phyloP scores from a whole-genome alignment of 2,888 invertebrate genomes.

The Ochropleura leucogaster region DNA sequence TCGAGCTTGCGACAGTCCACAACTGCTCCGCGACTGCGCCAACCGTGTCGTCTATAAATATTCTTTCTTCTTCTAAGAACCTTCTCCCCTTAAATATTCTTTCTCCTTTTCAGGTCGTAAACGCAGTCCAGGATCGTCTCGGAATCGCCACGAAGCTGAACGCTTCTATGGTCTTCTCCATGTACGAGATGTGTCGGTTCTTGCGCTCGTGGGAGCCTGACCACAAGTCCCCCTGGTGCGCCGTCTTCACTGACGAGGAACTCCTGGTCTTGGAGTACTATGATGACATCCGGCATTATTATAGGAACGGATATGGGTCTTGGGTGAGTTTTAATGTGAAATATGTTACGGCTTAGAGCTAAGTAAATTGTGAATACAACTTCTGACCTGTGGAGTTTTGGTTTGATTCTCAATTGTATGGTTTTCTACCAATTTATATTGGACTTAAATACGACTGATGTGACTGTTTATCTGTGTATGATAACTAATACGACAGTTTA shows the following conservation, averaged over 20 bases:
- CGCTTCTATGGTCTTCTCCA: conserved; percentile 87
- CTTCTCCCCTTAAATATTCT: not conserved
- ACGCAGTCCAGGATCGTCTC: conserved; percentile 87
- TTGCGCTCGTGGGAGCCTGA: conserved; percentile 91
- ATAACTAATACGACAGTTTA: not conserved
- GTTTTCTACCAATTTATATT: not conserved
- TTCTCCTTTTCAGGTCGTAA: conserved; percentile 74
- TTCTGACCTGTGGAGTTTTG: not conserved
- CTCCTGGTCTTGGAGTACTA: conserved; percentile 93
- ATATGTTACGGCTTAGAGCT: not conserved
- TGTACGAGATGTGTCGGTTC: conserved; percentile 95
- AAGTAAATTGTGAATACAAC: not conserved
- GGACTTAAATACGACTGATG: not conserved
- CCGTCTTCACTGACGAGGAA: conserved; percentile 92
- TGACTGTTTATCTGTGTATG: not conserved
- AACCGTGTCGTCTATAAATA: too few relatives aligned
- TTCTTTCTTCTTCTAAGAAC: too few relatives aligned
- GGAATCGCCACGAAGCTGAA: conserved; percentile 82
- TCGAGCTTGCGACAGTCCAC: too few relatives aligned
- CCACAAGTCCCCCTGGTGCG: conserved; percentile 93
- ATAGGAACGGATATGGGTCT: conserved; percentile 88
- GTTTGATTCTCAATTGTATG: not conserved
- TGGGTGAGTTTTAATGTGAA: conserved; percentile 72
- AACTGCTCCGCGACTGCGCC: too few relatives aligned
- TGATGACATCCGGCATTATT: conserved; percentile 94